Percentiles rank a stretch among this genome's conserved stretches.
Conservation (phyloP, 2,888 invertebrate species). For the Cerceris ruficornis region DNA sequence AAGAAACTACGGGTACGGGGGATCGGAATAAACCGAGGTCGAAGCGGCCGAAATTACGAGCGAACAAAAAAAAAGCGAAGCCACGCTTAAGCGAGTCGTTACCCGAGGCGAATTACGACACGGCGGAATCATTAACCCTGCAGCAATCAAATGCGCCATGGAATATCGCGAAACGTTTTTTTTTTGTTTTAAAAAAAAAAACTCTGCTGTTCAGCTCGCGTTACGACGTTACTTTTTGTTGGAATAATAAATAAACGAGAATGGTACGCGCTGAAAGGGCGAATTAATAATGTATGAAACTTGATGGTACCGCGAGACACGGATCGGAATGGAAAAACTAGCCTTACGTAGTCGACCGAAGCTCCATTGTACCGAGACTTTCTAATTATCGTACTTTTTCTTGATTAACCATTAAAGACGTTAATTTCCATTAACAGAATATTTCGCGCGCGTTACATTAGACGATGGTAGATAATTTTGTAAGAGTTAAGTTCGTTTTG, state of each 20-base stretch:
- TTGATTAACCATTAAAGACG: neutral
- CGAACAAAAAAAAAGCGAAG: neutral
- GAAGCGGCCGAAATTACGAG: neutral
- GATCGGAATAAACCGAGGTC: neutral
- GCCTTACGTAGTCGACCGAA: too few relatives aligned
- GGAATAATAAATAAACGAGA: too few relatives aligned
- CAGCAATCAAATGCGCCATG: neutral
- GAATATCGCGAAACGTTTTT: neutral
- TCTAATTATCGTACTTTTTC: neutral
- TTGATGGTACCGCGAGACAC: too few relatives aligned
- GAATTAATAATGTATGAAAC: too few relatives aligned
- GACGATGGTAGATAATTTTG: neutral
- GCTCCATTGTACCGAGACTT: too few relatives aligned
- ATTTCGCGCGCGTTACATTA: neutral
- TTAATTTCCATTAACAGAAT: neutral
- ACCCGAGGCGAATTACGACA: neutral
- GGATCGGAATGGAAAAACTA: too few relatives aligned
- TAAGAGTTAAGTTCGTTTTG: neutral
- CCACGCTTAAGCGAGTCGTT: neutral
- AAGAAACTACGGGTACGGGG: neutral
- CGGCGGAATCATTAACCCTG: neutral
- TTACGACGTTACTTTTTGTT: too few relatives aligned
- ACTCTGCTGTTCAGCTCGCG: too few relatives aligned
- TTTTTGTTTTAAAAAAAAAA: neutral
- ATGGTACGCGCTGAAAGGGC: too few relatives aligned